phyloP scores from a whole-genome alignment of 2,888 invertebrate species.

The Nysson spinosus region DNA sequence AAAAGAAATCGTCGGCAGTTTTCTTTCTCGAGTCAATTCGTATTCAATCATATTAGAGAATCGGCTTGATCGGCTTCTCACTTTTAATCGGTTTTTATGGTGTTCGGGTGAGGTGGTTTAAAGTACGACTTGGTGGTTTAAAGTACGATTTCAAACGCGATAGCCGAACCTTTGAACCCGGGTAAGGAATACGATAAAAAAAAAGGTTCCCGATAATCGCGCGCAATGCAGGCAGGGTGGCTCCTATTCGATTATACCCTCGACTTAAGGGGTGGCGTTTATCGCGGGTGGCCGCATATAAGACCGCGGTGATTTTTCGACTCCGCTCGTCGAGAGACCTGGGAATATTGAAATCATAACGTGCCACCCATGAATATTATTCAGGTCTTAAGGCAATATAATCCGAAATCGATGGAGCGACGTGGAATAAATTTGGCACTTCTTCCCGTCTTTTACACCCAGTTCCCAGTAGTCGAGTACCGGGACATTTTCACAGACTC shows the following conservation, averaged over 20 bases:
- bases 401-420: slow-evolving; percentile 73
- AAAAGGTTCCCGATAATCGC: slow-evolving; percentile 27
- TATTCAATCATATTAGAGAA: too few species aligned
- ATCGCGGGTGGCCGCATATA: slow-evolving; percentile 54
- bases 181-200: slow-evolving; percentile 19
- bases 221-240: slow-evolving; percentile 12
- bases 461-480: not conserved
- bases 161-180: slow-evolving; percentile 2
- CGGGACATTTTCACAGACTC: slow-evolving; percentile 6
- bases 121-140: slow-evolving; percentile 29
- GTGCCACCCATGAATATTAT: slow-evolving; percentile 74
- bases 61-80: not conserved
- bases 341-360: slow-evolving; percentile 74
- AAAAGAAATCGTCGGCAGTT: slow-evolving; percentile 10
- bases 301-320: slow-evolving; percentile 67
- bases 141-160: slow-evolving; percentile 39
- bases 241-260: slow-evolving; percentile 59
- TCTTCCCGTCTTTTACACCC: slow-evolving; percentile 9
- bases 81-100: slow-evolving; percentile 14
- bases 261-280: slow-evolving; percentile 51
- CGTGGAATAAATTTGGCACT: slow-evolving; percentile 70
- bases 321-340: slow-evolving; percentile 41
- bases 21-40: too few species aligned
- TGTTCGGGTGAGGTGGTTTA: slow-evolving; percentile 14
- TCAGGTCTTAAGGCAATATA: slow-evolving; percentile 73